Evolutionary conservation across 2,113 vertebrate genomes (phyloP).

Genomic region (Channa argus): DNA sequence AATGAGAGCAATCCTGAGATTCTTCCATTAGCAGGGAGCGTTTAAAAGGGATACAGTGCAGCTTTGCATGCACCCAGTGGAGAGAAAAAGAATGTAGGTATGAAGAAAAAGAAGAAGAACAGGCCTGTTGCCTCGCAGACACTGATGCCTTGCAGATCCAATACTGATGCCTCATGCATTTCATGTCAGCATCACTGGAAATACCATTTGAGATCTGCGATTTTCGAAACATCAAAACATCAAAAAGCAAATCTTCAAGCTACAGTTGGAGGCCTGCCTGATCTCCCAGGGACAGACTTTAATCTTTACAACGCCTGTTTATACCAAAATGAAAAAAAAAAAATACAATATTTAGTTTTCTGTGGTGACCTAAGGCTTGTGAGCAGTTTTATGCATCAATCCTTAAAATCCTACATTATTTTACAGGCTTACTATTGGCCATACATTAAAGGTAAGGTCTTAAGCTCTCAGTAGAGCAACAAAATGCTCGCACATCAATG

Average conservation of each 20-base stretch:
- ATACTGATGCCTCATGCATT: conserved; percentile 51
- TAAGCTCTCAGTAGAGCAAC: conserved; percentile 18
- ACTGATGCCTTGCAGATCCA: conserved; percentile 38
- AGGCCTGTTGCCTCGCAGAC: conserved; percentile 40
- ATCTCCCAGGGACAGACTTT: conserved; percentile 72
- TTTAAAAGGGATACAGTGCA: conserved; percentile 21
- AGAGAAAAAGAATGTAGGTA: background rate
- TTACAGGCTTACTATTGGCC: conserved; percentile 48
- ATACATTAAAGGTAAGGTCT: conserved; percentile 66
- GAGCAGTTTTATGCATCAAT: conserved; percentile 49
- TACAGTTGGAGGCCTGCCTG: conserved; percentile 58
- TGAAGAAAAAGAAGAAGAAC: conserved; percentile 4
- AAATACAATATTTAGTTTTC: conserved; percentile 48
- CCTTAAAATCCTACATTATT: conserved; percentile 60
- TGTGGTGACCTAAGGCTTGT: conserved; percentile 61
- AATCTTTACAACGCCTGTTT: conserved; percentile 68
- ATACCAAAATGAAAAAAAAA: conserved; percentile 58
- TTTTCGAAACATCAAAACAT: conserved; percentile 69
- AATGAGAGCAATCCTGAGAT: conserved; percentile 36
- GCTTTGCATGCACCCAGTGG: background rate
- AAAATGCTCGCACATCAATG: conserved; percentile 34
- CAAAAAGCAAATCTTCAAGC: conserved; percentile 65
- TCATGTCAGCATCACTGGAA: conserved; percentile 65
- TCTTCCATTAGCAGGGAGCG: conserved; percentile 20
- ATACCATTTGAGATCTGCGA: conserved; percentile 61